Evolutionary conservation across 2,888 invertebrate species (phyloP).

Genomic region (Sussaba pulchella): DNA sequence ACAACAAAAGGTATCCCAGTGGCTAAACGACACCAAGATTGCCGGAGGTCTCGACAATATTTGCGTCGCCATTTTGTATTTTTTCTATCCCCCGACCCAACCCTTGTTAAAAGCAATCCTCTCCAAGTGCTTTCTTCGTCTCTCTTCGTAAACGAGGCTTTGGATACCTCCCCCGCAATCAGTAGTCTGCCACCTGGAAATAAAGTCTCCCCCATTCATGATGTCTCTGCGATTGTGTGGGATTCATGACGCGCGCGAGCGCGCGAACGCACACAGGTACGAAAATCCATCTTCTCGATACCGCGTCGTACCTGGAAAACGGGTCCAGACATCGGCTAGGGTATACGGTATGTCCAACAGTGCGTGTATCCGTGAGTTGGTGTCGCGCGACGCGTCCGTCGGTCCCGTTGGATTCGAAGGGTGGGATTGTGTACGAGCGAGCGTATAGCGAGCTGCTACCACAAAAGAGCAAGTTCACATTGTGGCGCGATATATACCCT

Average conservation of each 20-base stretch:
- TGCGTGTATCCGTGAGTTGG: slow-evolving; percentile 58
- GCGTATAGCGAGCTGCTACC: slow-evolving; percentile 51
- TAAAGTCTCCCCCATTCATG: slow-evolving; percentile 64
- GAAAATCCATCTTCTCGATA: slow-evolving; percentile 63
- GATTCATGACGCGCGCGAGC: slow-evolving; percentile 33
- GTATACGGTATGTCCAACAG: slow-evolving; percentile 37
- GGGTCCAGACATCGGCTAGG: slow-evolving; percentile 3
- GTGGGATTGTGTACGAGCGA: slow-evolving; percentile 54
- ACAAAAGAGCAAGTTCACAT: slow-evolving; percentile 78
- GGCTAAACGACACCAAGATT: slow-evolving; percentile 17
- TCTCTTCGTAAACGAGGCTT: slow-evolving; percentile 46
- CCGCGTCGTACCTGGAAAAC: slow-evolving; percentile 47
- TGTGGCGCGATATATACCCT: slow-evolving; percentile 73
- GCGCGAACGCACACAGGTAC: slow-evolving; percentile 56
- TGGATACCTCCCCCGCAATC: slow-evolving; percentile 60
- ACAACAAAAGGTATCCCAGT: slow-evolving; percentile 33
- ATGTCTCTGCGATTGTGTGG: slow-evolving; percentile 39
- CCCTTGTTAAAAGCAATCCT: slow-evolving; percentile 58
- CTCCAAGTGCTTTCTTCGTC: slow-evolving; percentile 21
- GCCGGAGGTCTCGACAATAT: slow-evolving; percentile 45
- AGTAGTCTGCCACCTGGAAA: slow-evolving; percentile 67
- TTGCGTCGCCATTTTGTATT: slow-evolving; percentile 27
- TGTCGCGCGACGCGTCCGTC: slow-evolving; percentile 41
- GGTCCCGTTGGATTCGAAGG: slow-evolving; percentile 38
- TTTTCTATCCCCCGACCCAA: background rate